Conservation (phyloP, 2,888 invertebrate genomes). For the Himalopsyche kuldschensis region DNA sequence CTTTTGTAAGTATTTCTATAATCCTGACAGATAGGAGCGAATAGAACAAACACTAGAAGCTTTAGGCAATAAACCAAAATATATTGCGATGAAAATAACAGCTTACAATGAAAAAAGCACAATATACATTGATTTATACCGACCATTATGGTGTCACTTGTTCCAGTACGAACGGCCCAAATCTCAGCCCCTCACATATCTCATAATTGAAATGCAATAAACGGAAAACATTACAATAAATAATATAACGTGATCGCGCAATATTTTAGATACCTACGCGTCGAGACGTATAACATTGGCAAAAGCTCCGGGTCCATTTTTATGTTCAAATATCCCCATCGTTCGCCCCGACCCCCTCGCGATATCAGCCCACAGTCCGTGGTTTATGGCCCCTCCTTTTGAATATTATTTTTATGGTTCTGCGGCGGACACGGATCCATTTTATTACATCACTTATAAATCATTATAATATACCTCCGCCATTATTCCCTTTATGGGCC, state of each 20-base stretch:
- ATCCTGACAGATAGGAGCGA: neutral
- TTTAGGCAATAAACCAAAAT: neutral
- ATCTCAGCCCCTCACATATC: neutral
- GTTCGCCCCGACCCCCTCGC: conserved; percentile 6
- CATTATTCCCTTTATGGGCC: conserved; percentile 11
- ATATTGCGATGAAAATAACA: neutral
- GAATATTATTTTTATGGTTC: conserved; percentile 38
- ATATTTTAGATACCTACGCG: conserved; percentile 6
- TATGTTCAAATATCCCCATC: conserved; percentile 24
- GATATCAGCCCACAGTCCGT: conserved; percentile 5
- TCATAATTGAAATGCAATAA: neutral
- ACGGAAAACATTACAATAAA: neutral
- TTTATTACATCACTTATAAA: conserved; percentile 38
- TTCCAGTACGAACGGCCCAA: neutral
- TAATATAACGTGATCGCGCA: conserved; percentile 17
- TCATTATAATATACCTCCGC: conserved; percentile 30
- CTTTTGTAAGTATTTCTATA: neutral
- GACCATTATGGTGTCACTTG: neutral
- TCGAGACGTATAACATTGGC: conserved; percentile 1
- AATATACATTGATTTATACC: neutral
- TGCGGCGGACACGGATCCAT: conserved; percentile 31
- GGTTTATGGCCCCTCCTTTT: conserved; percentile 31
- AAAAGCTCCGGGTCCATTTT: conserved; percentile 24
- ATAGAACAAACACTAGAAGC: neutral
- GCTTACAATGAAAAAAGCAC: neutral